Evolutionary conservation across 2,797 vertebrate species (phyloP), one percentile per base, ranked within the genome.

Genomic region (Siniperca scherzeri): DNA sequence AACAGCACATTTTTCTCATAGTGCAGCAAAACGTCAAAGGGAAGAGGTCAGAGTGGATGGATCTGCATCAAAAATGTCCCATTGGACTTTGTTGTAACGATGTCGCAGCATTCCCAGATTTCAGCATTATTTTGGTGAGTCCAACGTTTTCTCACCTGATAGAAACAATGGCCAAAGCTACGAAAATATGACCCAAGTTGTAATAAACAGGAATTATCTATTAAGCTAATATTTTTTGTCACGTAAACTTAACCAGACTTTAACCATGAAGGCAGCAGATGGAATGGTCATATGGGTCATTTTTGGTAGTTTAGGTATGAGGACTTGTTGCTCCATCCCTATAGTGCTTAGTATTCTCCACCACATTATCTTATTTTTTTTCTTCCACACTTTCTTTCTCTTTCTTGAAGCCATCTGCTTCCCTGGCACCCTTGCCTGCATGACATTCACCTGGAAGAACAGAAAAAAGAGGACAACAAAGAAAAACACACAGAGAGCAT

Each of bases 401-500:
- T 85, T 83, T 74, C 53, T 80, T 78, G 61, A 79, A 66, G 85
- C 93, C 94, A 95, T 94, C 94, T 96, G 95, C 85, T 92, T 77
- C 80, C 80, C 89, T 94, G 92, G 92, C 88, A 84, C 65, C 68
- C 19, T 46, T 8, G 38, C 67, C 62, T 27, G 30, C 33, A 19
- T 46, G 44, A 80, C 86, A 85, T 87, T 91, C 87, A 90, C 91
- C 90, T 90, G 80, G 16, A 82, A 53, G 27, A 70, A 69, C 40
- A 57, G 25, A 70, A 42, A 33, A 56, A 48, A 44, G 42, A 73
- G 36, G 25, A 19, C 22, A 57, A 52, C 61, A 79, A 76, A 72
- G 57, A 76, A 65, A 80, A 85, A 57, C 46, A 72, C 57, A 70
- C 2, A 50, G 74, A 50, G 74, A 80, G 57, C 5, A 12, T 71